Evolutionary conservation across 2,113 vertebrate species (phyloP).

Genomic region (Callipepla squamata): DNA sequence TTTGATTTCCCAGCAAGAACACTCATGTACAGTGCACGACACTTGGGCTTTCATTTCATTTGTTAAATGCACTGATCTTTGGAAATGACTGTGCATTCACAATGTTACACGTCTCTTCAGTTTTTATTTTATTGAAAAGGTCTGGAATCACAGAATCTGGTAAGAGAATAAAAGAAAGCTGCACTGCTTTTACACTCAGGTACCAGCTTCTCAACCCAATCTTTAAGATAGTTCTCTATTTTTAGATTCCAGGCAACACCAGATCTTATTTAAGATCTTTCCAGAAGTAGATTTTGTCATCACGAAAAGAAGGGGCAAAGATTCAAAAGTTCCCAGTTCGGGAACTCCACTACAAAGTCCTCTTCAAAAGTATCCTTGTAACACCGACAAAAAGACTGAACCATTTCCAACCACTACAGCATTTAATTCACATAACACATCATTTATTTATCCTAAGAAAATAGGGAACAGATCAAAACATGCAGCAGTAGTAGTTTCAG

Average conservation of each 20-base stretch:
- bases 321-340: neutral
- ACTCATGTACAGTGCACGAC: neutral
- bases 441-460: neutral
- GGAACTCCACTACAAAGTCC: neutral
- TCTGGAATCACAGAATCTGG: neutral
- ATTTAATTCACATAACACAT: neutral
- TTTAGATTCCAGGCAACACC: neutral
- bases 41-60: constrained; percentile 27
- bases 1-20: neutral
- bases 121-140: constrained; percentile 14
- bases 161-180: constrained; percentile 12
- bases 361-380: neutral
- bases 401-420: neutral
- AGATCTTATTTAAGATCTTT: neutral
- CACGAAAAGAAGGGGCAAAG: neutral
- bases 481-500: neutral
- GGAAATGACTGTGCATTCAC: constrained; percentile 38
- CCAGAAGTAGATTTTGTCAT: constrained; percentile 2
- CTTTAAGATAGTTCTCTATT: neutral
- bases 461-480: neutral
- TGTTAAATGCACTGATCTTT: neutral
- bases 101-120: neutral
- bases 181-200: neutral
- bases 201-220: neutral
- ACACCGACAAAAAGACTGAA: neutral